Percentiles rank a stretch among this genome's conserved stretches.
Conservation (phyloP, 2,113 vertebrate species). For the Oophaga pumilio region DNA sequence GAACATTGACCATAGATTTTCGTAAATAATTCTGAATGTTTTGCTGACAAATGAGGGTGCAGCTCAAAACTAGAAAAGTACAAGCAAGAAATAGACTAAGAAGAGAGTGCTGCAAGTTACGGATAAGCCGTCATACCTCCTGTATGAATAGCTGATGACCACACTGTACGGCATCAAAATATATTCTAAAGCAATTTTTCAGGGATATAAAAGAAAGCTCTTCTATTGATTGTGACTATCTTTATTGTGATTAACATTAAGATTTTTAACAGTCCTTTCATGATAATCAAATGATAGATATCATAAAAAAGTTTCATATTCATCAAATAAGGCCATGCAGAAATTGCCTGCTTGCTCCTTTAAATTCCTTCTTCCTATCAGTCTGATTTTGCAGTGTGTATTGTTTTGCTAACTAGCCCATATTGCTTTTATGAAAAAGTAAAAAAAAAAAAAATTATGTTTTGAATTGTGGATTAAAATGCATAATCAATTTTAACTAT, state of each 20-base stretch:
- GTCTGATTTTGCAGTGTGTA: background rate
- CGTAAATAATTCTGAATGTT: too few relatives aligned
- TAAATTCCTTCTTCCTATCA: background rate
- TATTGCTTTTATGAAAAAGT: background rate
- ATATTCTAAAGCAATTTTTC: background rate
- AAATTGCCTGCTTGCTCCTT: background rate
- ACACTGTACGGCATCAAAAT: background rate
- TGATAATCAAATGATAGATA: background rate
- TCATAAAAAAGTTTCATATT: background rate
- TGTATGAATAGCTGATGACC: background rate
- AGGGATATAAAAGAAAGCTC: background rate
- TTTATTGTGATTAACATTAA: background rate
- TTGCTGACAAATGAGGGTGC: too few relatives aligned
- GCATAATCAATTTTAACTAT: conserved; percentile 23
- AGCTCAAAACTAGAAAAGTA: too few relatives aligned
- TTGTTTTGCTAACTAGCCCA: background rate
- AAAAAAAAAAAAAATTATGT: background rate
- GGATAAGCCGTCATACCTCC: too few relatives aligned
- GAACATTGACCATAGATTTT: too few relatives aligned
- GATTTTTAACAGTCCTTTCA: background rate
- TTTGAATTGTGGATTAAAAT: conserved; percentile 13
- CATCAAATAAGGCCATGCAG: background rate
- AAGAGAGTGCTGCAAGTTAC: too few relatives aligned
- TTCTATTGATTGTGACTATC: background rate
- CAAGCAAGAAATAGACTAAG: too few relatives aligned